Evolutionary conservation across 2,113 vertebrate genomes (phyloP).

Genomic region (Pomatostomus ruficeps): DNA sequence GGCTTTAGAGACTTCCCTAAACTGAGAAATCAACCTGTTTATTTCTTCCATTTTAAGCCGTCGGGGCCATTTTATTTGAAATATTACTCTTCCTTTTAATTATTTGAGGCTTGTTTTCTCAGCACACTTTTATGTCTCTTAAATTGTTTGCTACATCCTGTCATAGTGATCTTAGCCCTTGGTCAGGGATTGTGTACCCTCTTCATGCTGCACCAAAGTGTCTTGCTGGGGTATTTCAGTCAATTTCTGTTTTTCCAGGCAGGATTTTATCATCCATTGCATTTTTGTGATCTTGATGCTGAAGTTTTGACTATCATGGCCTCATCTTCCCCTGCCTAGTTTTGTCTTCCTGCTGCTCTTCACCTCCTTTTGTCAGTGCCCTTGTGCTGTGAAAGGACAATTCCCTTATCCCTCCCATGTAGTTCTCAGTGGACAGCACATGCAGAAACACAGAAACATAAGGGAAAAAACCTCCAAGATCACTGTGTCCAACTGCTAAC

Average conservation of each 20-base stretch:
- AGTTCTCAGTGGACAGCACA: background rate
- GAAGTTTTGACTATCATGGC: background rate
- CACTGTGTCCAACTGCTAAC: background rate
- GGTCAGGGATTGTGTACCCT: accelerated
- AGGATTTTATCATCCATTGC: background rate
- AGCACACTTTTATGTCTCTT: background rate
- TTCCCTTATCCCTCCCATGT: background rate
- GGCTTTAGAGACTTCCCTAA: background rate
- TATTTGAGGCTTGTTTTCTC: background rate
- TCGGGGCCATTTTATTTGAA: background rate
- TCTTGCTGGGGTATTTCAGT: background rate
- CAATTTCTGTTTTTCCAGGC: background rate
- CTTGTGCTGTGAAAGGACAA: background rate
- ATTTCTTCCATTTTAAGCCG: background rate
- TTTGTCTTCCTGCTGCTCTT: background rate
- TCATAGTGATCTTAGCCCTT: background rate
- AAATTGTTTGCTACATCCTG: background rate
- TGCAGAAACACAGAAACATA: background rate
- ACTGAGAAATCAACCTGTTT: background rate
- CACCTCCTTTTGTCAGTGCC: background rate
- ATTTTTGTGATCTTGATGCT: background rate
- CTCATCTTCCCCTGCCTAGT: background rate
- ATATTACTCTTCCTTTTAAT: background rate
- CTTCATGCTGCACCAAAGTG: background rate
- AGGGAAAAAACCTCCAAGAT: background rate